phyloP scores from a whole-genome alignment of 1,140 invertebrate species.

The Drosophila punjabiensis region DNA sequence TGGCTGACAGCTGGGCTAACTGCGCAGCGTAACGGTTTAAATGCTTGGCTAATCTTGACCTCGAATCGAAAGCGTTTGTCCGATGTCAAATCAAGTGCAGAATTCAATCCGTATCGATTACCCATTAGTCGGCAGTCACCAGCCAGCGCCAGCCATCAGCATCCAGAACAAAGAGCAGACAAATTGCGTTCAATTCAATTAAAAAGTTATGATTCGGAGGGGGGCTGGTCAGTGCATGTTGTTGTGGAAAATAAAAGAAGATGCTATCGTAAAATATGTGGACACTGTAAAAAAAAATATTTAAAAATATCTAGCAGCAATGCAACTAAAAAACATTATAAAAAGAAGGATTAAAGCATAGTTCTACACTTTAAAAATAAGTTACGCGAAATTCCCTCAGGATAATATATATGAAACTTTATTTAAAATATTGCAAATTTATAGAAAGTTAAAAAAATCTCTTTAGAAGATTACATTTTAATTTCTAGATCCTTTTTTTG shows the following conservation, averaged over 20 bases:
- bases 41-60: slow-evolving; percentile 59
- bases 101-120: slow-evolving; percentile 50
- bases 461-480: neutral
- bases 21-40: slow-evolving; percentile 66
- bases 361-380: neutral
- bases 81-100: slow-evolving; percentile 39
- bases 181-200: slow-evolving; percentile 52
- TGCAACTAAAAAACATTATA: neutral
- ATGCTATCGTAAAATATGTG: neutral
- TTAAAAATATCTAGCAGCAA: neutral
- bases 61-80: slow-evolving; percentile 39
- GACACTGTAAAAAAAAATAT: neutral
- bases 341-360: neutral
- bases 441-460: too few species aligned
- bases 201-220: slow-evolving; percentile 32
- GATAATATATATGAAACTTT: neutral
- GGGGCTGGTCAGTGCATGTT: slow-evolving; percentile 20
- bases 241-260: slow-evolving; percentile 12
- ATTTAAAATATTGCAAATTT: too few species aligned
- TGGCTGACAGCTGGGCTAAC: slow-evolving; percentile 21
- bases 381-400: neutral
- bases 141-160: slow-evolving; percentile 13
- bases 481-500: neutral
- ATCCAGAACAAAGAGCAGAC: slow-evolving; percentile 39
- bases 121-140: neutral